Base-by-base conservation (phyloP, 2,888 invertebrate genomes). In the Mimachlamys varia region DNA sequence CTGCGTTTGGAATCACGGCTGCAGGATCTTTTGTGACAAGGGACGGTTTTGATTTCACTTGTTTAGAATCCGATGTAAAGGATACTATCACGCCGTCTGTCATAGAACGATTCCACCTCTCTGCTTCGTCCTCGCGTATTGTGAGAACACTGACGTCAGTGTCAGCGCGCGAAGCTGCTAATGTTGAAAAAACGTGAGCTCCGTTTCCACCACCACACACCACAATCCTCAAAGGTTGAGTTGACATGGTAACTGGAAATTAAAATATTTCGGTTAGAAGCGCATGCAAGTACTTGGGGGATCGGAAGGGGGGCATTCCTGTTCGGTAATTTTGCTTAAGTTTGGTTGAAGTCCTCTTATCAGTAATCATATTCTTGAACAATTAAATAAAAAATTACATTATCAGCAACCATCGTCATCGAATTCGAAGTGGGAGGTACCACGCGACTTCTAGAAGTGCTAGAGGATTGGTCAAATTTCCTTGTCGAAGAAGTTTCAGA, bases 121-220 rank as follows among this genome's bases (percentile, higher is more conserved):
- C 93, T 10, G 95, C 95, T 91, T 95, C 95, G 89, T 95, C 94
- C 53, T 94, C 92, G 90, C 91, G 95, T 37, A 95, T 90, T 7
- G 95, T 94, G 62, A 95, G 90, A 0, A 95, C 95, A 27, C 94
- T 91, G 2, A 94, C 93, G 55, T 95, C 95, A 15, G 93, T 92
- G 27, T 94, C 91, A 3, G 93, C 92, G 37, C 93, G 89, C 92
- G 5, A 93, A 89, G 95, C 93, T 0, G 94, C 94, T 22, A 95
- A 90, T 15, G 93, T 94, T 10, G 95, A 94, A 92, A 94, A 92
- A 44, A 94, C 94, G 76, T 95, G 95, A n/a, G 95, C 95, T 17
- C 95, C 95, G 93, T 95, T 95, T 22, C 95, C 95, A 5, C 95
- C 95, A 5, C 95, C 95, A 91, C 95, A 95, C 0, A 95, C 93